Evolutionary conservation across 2,797 vertebrate species (phyloP), one percentile per base, ranked within the genome.

Genomic region (Sebastes trivittatus): DNA sequence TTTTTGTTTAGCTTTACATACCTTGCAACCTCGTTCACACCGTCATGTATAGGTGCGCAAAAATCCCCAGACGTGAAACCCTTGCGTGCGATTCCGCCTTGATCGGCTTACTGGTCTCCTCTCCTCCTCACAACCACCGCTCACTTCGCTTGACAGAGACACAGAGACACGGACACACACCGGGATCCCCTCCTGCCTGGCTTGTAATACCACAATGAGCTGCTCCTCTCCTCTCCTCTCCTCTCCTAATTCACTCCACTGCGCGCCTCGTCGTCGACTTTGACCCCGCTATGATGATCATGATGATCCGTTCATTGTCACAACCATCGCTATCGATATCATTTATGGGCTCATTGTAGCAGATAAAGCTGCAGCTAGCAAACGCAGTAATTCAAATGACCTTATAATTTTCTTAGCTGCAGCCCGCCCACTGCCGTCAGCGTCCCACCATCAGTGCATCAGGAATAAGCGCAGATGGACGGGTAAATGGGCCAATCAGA

Each of bases 311-410:
- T 80, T 65, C 80, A 78, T 82, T 82, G 81, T 85, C 70, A 78
- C 81, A 42, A 36, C 60, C 72, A 58, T 55, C 38, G 38, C 38
- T 65, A 38, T 38, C 36, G 74, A 83, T 82, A 87, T 77, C 20
- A 71, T 91, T 84, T 81, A 69, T 54, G 52, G 67, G 25, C 84
- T 78, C 91, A 94, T 93, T 88, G 89, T 88, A 74, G 72, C 83
- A 71, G 78, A 86, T 79, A 59, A 59, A 85, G 70, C 83, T 78
- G 16, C 84, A 16, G 67, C 89, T 55, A 84, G 83, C 87, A 82
- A 65, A 84, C 38, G 82, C 89, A 42, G 87, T 94, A 95, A 95
- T 95, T 96, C 95, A 95, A 95, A 96, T 95, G 96, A 96, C 96
- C 96, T 96, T 96, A 96, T 95, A 93, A 95, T 95, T 96, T 95